phyloP scores from a whole-genome alignment of 2,113 vertebrate genomes.

The Marmota monax region DNA sequence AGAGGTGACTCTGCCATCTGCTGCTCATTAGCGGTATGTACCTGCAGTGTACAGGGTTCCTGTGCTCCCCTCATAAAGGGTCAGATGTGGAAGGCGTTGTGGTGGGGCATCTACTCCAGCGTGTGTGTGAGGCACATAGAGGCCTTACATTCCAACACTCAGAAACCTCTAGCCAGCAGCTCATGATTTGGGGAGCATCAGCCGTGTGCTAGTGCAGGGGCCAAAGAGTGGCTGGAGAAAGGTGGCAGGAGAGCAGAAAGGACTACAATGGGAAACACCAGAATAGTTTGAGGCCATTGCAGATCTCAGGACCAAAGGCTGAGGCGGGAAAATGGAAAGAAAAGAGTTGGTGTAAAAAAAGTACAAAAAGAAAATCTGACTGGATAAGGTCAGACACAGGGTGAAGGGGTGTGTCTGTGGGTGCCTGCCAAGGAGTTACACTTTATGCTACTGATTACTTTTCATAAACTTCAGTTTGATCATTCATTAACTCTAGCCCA shows the following conservation, averaged over 20 bases:
- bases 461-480: conserved; percentile 24
- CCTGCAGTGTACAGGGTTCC: background rate
- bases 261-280: background rate
- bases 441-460: conserved; percentile 23
- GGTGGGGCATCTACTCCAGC: background rate
- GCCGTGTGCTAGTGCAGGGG: background rate
- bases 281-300: background rate
- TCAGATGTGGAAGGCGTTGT: background rate
- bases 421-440: background rate
- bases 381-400: background rate
- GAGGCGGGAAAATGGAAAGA: background rate
- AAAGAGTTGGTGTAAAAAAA: background rate
- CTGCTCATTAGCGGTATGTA: background rate
- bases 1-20: conserved; percentile 60
- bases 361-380: background rate
- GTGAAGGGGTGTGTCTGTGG: background rate
- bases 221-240: background rate
- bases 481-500: conserved; percentile 37
- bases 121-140: background rate
- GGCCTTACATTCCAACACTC: background rate
- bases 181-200: background rate
- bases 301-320: background rate
- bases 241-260: background rate
- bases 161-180: background rate
- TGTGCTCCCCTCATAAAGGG: background rate